phyloP scores from a whole-genome alignment of 2,113 vertebrate genomes.

The Chaetorhynchus papuensis region DNA sequence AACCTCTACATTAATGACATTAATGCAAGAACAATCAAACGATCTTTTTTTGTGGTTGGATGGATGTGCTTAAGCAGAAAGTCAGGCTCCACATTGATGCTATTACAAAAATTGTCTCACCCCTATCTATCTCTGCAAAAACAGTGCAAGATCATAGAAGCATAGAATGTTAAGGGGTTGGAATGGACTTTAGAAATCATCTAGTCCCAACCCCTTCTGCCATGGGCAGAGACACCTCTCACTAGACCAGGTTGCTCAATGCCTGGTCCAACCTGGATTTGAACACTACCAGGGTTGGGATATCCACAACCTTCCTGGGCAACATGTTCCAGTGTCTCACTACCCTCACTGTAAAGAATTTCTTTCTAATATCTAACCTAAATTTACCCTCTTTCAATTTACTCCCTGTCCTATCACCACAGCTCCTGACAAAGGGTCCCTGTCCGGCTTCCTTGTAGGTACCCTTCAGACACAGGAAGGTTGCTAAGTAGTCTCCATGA shows the following conservation, averaged over 20 bases:
- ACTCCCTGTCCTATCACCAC: background rate
- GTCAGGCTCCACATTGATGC: background rate
- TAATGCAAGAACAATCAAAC: background rate
- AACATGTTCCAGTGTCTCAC: background rate
- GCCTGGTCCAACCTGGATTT: background rate
- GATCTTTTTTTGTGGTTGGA: background rate
- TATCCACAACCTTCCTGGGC: background rate
- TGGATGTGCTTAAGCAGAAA: background rate
- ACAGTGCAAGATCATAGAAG: background rate
- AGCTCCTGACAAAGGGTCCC: background rate
- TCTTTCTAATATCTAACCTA: background rate
- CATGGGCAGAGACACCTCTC: too few relatives aligned
- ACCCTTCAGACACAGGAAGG: background rate
- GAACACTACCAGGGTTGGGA: background rate
- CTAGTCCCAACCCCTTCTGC: background rate
- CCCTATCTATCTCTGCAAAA: background rate
- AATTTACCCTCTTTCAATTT: background rate
- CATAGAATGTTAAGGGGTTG: background rate
- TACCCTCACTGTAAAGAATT: background rate
- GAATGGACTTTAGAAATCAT: background rate
- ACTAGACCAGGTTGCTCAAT: background rate
- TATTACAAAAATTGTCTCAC: background rate
- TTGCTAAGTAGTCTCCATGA: background rate
- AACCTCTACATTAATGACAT: background rate
- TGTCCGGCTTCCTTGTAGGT: background rate